phyloP scores from a whole-genome alignment of 2,888 invertebrate species.

The Hylaea fasciaria region DNA sequence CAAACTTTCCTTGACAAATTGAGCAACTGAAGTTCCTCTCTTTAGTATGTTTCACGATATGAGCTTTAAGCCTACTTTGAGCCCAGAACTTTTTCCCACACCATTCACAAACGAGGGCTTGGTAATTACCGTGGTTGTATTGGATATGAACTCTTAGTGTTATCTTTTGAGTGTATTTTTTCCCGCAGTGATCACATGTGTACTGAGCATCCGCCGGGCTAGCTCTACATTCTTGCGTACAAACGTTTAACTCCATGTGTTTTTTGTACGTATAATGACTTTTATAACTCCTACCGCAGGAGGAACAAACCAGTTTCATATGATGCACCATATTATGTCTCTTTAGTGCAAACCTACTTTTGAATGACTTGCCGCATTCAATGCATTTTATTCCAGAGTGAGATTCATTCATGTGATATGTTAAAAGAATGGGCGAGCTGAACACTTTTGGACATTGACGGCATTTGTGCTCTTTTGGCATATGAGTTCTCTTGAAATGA shows the following conservation, averaged over 20 bases:
- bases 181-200: slow-evolving; percentile 73
- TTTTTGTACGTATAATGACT: slow-evolving; percentile 65
- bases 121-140: slow-evolving; percentile 72
- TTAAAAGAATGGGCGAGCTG: slow-evolving; percentile 53
- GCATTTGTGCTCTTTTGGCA: slow-evolving; percentile 62
- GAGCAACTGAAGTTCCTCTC: slow-evolving; percentile 69
- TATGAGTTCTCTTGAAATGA: slow-evolving; percentile 66
- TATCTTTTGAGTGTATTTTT: slow-evolving; percentile 73
- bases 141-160: slow-evolving; percentile 73
- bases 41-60: slow-evolving; percentile 72
- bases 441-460: slow-evolving; percentile 57
- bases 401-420: slow-evolving; percentile 56
- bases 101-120: slow-evolving; percentile 70
- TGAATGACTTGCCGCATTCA: slow-evolving; percentile 68
- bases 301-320: slow-evolving; percentile 60
- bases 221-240: slow-evolving; percentile 60
- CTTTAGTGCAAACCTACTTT: slow-evolving; percentile 59
- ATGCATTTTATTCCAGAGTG: slow-evolving; percentile 61
- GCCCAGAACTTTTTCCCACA: slow-evolving; percentile 75
- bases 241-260: slow-evolving; percentile 65
- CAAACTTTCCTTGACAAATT: slow-evolving; percentile 67
- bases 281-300: slow-evolving; percentile 71
- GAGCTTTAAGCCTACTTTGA: slow-evolving; percentile 70
- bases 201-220: slow-evolving; percentile 63
- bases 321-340: slow-evolving; percentile 65